Conservation (phyloP, 1,140 invertebrate genomes). For the Bemisia tabaci region DNA sequence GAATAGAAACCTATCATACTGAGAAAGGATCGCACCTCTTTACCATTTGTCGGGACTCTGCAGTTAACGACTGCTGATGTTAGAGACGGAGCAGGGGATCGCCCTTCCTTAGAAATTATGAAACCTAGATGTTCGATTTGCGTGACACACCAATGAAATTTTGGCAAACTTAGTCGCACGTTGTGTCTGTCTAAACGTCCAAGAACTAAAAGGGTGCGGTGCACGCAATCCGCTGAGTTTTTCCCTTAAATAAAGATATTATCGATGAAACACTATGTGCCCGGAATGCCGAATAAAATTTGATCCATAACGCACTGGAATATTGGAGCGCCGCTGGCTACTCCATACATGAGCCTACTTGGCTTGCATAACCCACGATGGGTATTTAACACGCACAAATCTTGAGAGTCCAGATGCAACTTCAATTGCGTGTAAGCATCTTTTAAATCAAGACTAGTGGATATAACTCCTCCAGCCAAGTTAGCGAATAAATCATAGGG, state of each 20-base stretch:
- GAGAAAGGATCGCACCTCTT: not conserved
- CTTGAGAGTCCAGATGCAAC: not conserved
- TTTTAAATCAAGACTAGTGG: slow-evolving; percentile 27
- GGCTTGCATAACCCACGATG: not conserved
- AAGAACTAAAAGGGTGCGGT: not conserved
- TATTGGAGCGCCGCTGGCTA: not conserved
- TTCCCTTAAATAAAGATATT: not conserved
- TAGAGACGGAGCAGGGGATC: not conserved
- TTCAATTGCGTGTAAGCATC: slow-evolving; percentile 30
- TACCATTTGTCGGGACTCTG: not conserved
- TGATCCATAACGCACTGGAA: not conserved
- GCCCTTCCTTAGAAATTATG: not conserved
- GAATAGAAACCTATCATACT: not conserved
- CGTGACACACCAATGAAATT: not conserved
- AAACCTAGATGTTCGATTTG: not conserved
- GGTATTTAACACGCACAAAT: not conserved
- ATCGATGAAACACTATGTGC: not conserved
- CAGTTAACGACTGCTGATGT: not conserved
- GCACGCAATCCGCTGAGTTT: not conserved
- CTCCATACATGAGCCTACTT: not conserved
- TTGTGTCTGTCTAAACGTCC: not conserved
- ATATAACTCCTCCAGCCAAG: slow-evolving; percentile 24
- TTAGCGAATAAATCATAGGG: slow-evolving; percentile 26
- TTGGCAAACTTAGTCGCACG: not conserved
- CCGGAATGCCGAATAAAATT: not conserved